Evolutionary conservation across 1,140 invertebrate species (phyloP), one percentile per base, ranked within the genome.

Genomic region (Drosophila carrolli): DNA sequence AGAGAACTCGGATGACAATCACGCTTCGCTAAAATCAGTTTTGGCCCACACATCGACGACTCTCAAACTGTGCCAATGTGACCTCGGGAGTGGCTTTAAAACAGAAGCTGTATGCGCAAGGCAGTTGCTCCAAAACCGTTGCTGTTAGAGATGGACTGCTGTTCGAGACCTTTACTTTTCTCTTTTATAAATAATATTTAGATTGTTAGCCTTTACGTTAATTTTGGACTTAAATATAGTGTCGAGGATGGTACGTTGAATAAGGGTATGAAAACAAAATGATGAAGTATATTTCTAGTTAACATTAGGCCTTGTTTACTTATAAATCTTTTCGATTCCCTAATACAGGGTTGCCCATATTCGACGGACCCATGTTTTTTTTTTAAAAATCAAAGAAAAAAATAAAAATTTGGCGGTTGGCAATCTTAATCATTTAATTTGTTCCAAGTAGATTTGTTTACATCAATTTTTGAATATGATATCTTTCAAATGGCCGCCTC

Each of bases 21-120:
- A 14, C 40, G 40, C 40, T 41, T 41, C 40, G 5, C 13, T 14
- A 41, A 41, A 41, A 41, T 14, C 40, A 41, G 40, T 41, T 41
- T 41, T 41, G 40, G 40, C 40, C 40, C 14, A 41, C 40, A 14
- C 40, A n/a, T 41, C n/a, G 40, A n/a, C 40, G 40, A 41, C n/a
- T n/a, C n/a, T n/a, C n/a, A n/a, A n/a, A n/a, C 40, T 41, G 40
- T 41, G 40, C 40, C 40, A 41, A 41, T 14, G 40, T n/a, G 40
- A 5, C 40, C 14, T 14, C 40, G 5, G 40, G 40, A 41, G 40
- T 14, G 40, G 40, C 13, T 41, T 14, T 41, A 41, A 41, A 41
- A 41, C 13, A 0, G 13, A 41, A 41, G n/a, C 5, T 23, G 23
- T 23, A 23, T 3, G 23, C 2, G 23, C 23, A 3, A 23, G 3